Conservation (phyloP, 2,113 vertebrate genomes). For the Rhipidura dahli region DNA sequence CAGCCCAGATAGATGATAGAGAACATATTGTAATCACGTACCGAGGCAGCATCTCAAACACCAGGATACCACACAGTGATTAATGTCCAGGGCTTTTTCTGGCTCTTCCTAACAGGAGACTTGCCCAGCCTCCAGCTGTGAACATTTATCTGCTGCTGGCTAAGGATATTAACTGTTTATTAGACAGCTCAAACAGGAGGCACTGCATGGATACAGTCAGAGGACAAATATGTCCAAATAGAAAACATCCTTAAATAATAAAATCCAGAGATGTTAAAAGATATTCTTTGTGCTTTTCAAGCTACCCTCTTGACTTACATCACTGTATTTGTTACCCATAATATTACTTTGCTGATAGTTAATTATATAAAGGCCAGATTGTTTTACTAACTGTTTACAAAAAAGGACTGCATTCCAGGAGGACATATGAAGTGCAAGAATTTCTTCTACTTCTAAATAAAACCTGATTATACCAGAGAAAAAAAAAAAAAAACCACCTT, state of each 20-base stretch:
- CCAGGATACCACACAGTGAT: slow-evolving; percentile 38
- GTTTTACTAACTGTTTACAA: neutral
- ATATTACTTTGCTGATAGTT: neutral
- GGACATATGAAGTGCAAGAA: neutral
- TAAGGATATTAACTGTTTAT: slow-evolving; percentile 24
- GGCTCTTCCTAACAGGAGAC: slow-evolving; percentile 2
- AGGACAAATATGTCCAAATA: neutral
- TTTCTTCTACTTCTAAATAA: neutral
- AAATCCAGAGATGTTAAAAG: neutral
- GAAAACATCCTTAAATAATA: neutral
- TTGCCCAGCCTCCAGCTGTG: slow-evolving; percentile 29
- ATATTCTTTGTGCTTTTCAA: neutral
- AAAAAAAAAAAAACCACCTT: neutral
- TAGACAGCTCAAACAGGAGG: neutral
- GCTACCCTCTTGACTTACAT: neutral
- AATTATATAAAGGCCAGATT: neutral
- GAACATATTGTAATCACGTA: slow-evolving; percentile 1
- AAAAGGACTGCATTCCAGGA: neutral
- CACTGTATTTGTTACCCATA: neutral
- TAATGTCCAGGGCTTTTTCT: slow-evolving; percentile 38
- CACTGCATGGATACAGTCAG: neutral
- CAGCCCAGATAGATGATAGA: neutral
- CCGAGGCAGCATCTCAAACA: neutral
- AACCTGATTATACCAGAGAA: neutral
- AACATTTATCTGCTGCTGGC: neutral